Evolutionary conservation across 2,888 invertebrate genomes (phyloP).

Genomic region (Ophioninae sp.): DNA sequence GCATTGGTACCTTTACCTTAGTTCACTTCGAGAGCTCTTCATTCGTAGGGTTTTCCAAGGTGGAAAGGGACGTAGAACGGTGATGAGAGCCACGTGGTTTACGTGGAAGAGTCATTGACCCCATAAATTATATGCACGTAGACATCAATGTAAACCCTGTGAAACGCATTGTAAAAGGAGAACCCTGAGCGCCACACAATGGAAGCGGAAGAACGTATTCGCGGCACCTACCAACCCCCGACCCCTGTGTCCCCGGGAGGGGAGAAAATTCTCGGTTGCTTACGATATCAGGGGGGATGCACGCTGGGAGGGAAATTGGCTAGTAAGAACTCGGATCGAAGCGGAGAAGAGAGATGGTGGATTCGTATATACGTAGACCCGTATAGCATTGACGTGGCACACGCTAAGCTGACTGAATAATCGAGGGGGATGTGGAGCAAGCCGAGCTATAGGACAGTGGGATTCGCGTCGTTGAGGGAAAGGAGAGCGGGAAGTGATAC

Average conservation of each 20-base stretch:
- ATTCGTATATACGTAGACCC: constrained; percentile 21
- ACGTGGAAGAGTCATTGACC: constrained; percentile 49
- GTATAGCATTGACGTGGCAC: constrained; percentile 50
- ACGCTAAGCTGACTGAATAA: constrained; percentile 58
- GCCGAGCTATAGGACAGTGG: constrained; percentile 51
- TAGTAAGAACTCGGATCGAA: constrained; percentile 62
- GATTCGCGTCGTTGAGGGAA: constrained; percentile 44
- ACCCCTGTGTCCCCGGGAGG: constrained; percentile 46
- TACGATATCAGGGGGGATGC: constrained; percentile 53
- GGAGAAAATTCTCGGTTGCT: constrained; percentile 37
- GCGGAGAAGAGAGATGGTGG: constrained; percentile 48
- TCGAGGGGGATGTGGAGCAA: constrained; percentile 35
- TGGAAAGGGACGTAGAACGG: constrained; percentile 25
- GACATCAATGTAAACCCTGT: constrained; percentile 55
- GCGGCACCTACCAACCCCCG: too few relatives aligned
- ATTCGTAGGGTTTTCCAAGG: constrained; percentile 14
- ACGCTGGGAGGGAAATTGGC: constrained; percentile 70
- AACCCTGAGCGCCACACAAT: constrained; percentile 32
- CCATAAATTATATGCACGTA: constrained; percentile 44
- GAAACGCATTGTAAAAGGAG: constrained; percentile 48
- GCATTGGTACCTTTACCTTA: too few relatives aligned
- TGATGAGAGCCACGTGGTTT: constrained; percentile 35
- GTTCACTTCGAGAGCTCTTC: constrained; percentile 31
- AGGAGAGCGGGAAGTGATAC: constrained; percentile 48
- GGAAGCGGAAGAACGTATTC: constrained; percentile 47